Conservation (phyloP, 2,113 vertebrate genomes). For the Carassius auratus region DNA sequence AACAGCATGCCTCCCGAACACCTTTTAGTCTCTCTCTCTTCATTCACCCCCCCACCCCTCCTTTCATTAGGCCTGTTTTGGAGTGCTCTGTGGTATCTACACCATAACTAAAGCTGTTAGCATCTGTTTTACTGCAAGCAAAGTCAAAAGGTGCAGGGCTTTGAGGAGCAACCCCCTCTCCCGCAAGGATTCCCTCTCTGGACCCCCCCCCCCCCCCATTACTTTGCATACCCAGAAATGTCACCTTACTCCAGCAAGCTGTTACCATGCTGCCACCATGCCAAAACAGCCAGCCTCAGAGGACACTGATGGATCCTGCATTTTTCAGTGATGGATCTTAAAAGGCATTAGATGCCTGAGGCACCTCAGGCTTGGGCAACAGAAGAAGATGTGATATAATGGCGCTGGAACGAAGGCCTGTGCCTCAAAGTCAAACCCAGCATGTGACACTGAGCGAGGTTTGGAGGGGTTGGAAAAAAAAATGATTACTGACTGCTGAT, state of each 20-base stretch:
- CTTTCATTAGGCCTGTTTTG: conserved; percentile 50
- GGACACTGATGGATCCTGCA: conserved; percentile 84
- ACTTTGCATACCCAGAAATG: conserved; percentile 87
- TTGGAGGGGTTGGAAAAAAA: conserved; percentile 33
- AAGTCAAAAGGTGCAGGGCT: conserved; percentile 70
- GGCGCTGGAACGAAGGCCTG: conserved; percentile 64
- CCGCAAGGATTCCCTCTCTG: conserved; percentile 63
- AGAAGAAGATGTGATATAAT: conserved; percentile 70
- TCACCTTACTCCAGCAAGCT: conserved; percentile 91
- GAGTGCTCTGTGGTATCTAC: conserved; percentile 52
- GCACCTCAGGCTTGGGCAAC: conserved; percentile 73
- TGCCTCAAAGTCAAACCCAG: conserved; percentile 63
- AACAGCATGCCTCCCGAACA: conserved; percentile 47
- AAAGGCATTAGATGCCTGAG: conserved; percentile 87
- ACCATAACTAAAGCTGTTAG: conserved; percentile 66
- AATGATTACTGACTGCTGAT: conserved; percentile 54
- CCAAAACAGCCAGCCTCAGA: conserved; percentile 85
- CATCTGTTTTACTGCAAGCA: conserved; percentile 72
- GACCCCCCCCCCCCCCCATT: conserved; percentile 63
- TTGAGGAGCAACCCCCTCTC: conserved; percentile 64
- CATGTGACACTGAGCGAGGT: conserved; percentile 41
- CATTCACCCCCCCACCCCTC: neutral
- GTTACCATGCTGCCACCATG: conserved; percentile 82
- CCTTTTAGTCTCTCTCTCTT: conserved; percentile 36
- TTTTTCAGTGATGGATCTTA: conserved; percentile 86